Evolutionary conservation across 2,113 vertebrate species (phyloP).

Genomic region (Ictidomys tridecemlineatus): DNA sequence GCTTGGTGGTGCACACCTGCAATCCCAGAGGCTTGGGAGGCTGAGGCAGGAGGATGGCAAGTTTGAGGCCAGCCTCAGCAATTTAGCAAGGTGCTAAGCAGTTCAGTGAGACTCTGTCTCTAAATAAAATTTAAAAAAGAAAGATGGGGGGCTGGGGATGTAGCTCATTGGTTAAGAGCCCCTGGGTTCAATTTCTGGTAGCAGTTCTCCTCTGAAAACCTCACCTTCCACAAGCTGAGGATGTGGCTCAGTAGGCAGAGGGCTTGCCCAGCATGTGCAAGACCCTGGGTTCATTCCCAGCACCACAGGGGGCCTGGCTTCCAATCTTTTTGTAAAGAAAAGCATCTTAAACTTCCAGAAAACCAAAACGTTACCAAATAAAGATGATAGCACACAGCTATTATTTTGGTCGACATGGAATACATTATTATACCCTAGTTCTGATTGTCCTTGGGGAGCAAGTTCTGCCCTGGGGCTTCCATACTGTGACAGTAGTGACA

Average conservation of each 20-base stretch:
- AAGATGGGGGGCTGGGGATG: not conserved
- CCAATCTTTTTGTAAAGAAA: not conserved
- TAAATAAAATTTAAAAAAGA: not conserved
- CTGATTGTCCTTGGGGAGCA: not conserved
- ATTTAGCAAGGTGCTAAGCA: too few species aligned
- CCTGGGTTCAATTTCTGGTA: not conserved
- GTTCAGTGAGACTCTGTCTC: too few species aligned
- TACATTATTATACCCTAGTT: not conserved
- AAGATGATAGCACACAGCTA: not conserved
- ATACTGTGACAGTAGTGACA: not conserved
- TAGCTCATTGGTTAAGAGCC: not conserved
- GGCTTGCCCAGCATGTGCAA: too few species aligned
- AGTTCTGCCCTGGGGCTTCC: not conserved
- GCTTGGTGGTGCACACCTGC: too few species aligned
- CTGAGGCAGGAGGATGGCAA: too few species aligned
- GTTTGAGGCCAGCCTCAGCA: too few species aligned
- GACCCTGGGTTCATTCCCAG: too few species aligned
- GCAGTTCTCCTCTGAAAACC: too few species aligned
- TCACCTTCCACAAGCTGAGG: too few species aligned
- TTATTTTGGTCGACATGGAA: not conserved
- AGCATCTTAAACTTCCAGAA: not conserved
- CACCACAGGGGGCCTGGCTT: not conserved
- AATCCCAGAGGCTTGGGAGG: too few species aligned
- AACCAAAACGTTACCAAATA: not conserved
- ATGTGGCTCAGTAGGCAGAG: too few species aligned